Evolutionary conservation across 2,888 invertebrate genomes (phyloP), one percentile per base, ranked within the genome.

Genomic region (Lycaena phlaeas): DNA sequence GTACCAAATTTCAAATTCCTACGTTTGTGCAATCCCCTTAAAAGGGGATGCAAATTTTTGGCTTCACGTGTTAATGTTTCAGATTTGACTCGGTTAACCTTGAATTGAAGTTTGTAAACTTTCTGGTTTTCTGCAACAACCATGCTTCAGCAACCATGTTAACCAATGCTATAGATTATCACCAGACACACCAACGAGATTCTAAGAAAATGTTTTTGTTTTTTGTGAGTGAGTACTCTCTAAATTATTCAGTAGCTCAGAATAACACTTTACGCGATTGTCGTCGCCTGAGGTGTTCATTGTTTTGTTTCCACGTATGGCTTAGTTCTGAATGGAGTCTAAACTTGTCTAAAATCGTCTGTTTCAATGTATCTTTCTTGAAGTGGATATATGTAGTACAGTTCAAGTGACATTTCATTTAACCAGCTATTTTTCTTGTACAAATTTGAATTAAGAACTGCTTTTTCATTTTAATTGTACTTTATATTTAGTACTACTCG

Each of bases 301-400:
- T 39, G 29, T 43, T 39, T 39, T 36, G 31, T 36, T 31, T 15
- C 14, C 28, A 36, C 28, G 36, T 26, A 17, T 28, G 14, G 22
- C 34, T 34, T 27, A 22, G 22, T 14, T 27, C 7, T 36, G 29
- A 40, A 41, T 44, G 30, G 25, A 30, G 18, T 30, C 39, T 30
- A 11, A 18, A 39, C 30, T 18, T 17, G 25, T 11, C 26, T 26
- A 31, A 15, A 40, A 31, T 31, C 26, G n/a, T n/a, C n/a, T n/a
- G n/a, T n/a, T n/a, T n/a, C n/a, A n/a, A n/a, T n/a, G n/a, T n/a
- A n/a, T 28, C 38, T 38, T 29, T 38, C 12, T 15, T n/a, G n/a
- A 11, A n/a, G n/a, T n/a, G n/a, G n/a, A 15, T 38, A 38, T 28
- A 39, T 27, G 17, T 31, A 15, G 30, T 15, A 11, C 30, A 15